Percentiles rank a stretch among this genome's conserved stretches.
Evolutionary conservation across 2,797 vertebrate genomes (phyloP).

Genomic region (Ciconia nigra): DNA sequence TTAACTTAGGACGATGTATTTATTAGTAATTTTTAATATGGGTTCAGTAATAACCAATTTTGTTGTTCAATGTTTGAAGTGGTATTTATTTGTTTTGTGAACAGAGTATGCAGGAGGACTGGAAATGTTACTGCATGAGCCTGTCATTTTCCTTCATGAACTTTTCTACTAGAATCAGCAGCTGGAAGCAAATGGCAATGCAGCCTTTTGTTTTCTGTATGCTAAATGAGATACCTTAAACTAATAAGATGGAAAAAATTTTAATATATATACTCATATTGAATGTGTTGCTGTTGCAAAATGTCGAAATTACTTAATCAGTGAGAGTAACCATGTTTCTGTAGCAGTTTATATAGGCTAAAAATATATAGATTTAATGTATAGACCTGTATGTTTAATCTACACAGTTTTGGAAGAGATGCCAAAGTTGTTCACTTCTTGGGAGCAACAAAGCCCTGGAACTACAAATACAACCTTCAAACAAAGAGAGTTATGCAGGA

Average conservation of each 20-base stretch:
- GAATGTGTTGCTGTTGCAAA: background rate
- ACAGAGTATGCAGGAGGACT: background rate
- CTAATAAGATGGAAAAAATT: background rate
- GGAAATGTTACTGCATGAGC: background rate
- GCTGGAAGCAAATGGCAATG: background rate
- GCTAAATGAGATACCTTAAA: background rate
- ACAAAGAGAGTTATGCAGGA: constrained; percentile 43
- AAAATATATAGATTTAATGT: background rate
- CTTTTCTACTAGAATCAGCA: background rate
- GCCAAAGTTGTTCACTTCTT: constrained; percentile 86
- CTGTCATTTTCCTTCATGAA: background rate
- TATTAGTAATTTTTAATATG: background rate
- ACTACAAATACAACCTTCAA: constrained; percentile 62
- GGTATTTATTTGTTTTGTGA: background rate
- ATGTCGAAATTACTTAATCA: background rate
- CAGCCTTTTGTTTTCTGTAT: background rate
- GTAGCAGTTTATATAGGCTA: background rate
- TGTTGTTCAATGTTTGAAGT: background rate
- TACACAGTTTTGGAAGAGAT: constrained; percentile 77
- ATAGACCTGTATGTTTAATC: background rate
- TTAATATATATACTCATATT: background rate
- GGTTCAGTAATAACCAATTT: background rate
- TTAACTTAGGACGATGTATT: background rate
- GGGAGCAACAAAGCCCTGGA: constrained; percentile 83
- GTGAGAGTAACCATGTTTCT: background rate